Base-by-base conservation (phyloP, 2,888 invertebrate species). In the Blastobasis adustella region DNA sequence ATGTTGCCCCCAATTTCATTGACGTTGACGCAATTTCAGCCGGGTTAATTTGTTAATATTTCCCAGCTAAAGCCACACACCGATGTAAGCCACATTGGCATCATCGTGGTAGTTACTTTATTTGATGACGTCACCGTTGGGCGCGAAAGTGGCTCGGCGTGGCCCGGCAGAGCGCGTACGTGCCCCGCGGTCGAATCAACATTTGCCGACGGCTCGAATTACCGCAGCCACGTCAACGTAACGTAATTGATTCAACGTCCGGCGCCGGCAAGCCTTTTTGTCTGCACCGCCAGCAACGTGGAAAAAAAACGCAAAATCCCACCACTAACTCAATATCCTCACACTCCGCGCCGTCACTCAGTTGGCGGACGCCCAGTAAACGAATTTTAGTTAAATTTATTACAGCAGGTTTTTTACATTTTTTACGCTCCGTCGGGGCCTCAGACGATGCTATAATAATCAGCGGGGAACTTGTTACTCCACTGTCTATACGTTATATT, bases 171-270 rank as follows among this genome's bases (percentile, higher is more conserved):
- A 53, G 55, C 59, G 49, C 51, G 53, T 50, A 48, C 57, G 67
- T 73, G 71, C 73, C 79, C 76, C 65, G 76, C 75, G 84, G 82
- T 76, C 84, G 69, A 82, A 85, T 80, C 86, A 88, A 87, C 87
- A 84, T 87, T 87, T 86, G 69, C 85, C 72, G 71, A 75, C 71
- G 75, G 82, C 85, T 87, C 77, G 83, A 84, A 83, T 87, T 88
- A 86, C 85, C 73, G 71, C 61, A 69, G 68, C 61, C 75, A 73
- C 78, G 76, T 80, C 79, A 79, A 76, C 78, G 76, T 75, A 76
- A 76, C 79, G 69, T 85, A 87, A 87, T 86, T 84, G 85, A 82
- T 82, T 82, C 81, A 77, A 65, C 78, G 81, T 68, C 75, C 75
- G 73, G 54, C 70, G 68, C 66, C 73, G 70, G 67, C 78, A 70